Conservation (phyloP, 2,888 invertebrate genomes). For the Caenorhabditis uteleia region DNA sequence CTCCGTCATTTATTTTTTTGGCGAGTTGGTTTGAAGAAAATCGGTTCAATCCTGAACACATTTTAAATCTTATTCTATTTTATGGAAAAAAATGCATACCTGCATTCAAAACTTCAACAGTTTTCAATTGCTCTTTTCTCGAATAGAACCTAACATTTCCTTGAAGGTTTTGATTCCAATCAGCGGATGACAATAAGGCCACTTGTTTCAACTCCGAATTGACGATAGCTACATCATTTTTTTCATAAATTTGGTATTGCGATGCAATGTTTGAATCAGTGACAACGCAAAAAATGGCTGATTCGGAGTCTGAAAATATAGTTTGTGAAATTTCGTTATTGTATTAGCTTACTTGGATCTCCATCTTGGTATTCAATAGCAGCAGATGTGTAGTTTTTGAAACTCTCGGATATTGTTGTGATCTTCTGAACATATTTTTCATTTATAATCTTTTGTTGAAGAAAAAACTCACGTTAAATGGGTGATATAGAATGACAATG, state of each 20-base stretch:
- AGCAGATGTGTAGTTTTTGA: slow-evolving; percentile 20
- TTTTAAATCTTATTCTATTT: too few relatives aligned
- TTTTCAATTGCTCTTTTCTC: too few relatives aligned
- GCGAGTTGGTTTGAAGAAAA: slow-evolving; percentile 15
- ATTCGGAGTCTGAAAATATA: slow-evolving; percentile 22
- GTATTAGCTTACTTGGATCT: slow-evolving; percentile 23
- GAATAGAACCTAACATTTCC: too few relatives aligned
- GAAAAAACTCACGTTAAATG: too few relatives aligned
- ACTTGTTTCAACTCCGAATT: too few relatives aligned
- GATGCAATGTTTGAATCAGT: slow-evolving; percentile 17
- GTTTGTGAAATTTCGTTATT: background rate
- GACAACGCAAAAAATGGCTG: slow-evolving; percentile 19
- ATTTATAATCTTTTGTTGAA: background rate
- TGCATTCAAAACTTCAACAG: too few relatives aligned
- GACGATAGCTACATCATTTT: slow-evolving; percentile 24
- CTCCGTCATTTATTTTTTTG: slow-evolving; percentile 10
- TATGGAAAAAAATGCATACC: too few relatives aligned
- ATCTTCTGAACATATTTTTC: background rate
- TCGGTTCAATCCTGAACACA: slow-evolving; percentile 6
- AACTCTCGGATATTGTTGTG: background rate
- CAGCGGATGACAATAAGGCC: too few relatives aligned
- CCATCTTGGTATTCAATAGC: slow-evolving; percentile 20
- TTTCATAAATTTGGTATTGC: slow-evolving; percentile 13
- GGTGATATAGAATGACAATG: slow-evolving; percentile 10
- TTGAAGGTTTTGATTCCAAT: too few relatives aligned